Evolutionary conservation across 2,888 invertebrate species (phyloP), one percentile per base, ranked within the genome.

Genomic region (Rhingia rostrata): DNA sequence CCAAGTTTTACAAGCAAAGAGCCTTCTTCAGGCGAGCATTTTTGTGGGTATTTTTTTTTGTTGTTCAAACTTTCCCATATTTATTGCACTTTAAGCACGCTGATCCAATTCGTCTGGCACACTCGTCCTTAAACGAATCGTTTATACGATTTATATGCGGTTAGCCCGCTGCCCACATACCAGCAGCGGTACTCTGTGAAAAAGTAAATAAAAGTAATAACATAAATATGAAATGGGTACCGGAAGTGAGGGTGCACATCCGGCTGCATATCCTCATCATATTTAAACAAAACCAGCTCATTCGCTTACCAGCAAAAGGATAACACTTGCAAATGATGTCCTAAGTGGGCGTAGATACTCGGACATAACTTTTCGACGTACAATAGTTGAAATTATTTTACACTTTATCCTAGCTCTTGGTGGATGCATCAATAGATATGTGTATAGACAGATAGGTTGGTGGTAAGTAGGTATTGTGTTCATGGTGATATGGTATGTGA

Each of bases 311-410:
- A 10, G 37, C 63, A 69, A 74, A 64, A 9, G 51, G 61, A 60
- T 60, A 53, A 60, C 69, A 64, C 60, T 72, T 58, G 32, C 64
- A 69, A 80, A 75, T 70, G 47, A 72, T 47, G 61, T 37, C 69
- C 53, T 73, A 30, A 47, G 69, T 1, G 22, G 64, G 69, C 32
- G 30, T 22, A 69, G 9, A 58, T 56, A 83, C 33, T 58, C 83
- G 64, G 58, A 74, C 74, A 80, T 70, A 79, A 70, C 74, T 74
- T 66, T 56, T 37, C 61, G 37, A 37, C 70, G 67, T 56, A 72
- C 58, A 78, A 61, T 64, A 49, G 64, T 66, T 66, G 54, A 58
- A 58, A 47, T 56, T 69, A 69, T 53, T 73, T 53, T 45, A 43
- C 30, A 35, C 10, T 63, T 69, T 67, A 49, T 4, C 22, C 7